Base-by-base conservation (phyloP, 1,140 invertebrate genomes). In the Lepidurus arcticus region DNA sequence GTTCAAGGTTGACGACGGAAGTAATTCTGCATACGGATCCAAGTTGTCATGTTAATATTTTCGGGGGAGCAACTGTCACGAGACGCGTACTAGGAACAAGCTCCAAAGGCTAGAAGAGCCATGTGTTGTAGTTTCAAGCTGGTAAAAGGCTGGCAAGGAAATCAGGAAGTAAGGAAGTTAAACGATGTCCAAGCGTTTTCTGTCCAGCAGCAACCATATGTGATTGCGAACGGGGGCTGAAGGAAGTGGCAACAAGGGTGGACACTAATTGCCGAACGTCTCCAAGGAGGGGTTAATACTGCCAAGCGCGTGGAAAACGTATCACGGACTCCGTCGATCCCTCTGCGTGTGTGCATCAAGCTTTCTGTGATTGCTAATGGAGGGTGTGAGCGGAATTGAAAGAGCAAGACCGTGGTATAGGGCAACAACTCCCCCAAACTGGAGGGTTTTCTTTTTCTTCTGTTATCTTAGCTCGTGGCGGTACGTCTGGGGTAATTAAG, bases 101-200 rank as follows among this genome's bases (percentile, higher is more conserved):
- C 34, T 65, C 5, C 53, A 1, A 65, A 16, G 16, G 53, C 53
- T 65, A 7, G 21, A 21, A 65, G 21, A 65, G 21, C 53, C 53
- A 65, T 65, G 53, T 65, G 53, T 13, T 65, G 45, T 16, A n/a
- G 53, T 21, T 65, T 16, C 53, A 65, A 65, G 53, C 53, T 65
- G 53, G 53, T 16, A 9, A 16, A 34, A 65, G 53, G 53, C 53
- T 65, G 53, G n/a, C 13, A 10, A 65, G 53, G 21, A 65, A 65
- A 65, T 65, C 53, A 65, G 53, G 53, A 65, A 65, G 53, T 65
- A 65, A 13, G 53, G 53, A 65, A 65, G n/a, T 65, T 65, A 65
- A 65, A 65, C 53, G 53, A 9, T 65, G 53, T 65, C 53, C 53
- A 65, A 9, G 53, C 53, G 53, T 65, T 65, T 65, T 65, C 53